A percentile compares a stretch with the other conserved stretches of the same genome.
Conservation (phyloP, 2,113 vertebrate species). For the Alethe diademata region DNA sequence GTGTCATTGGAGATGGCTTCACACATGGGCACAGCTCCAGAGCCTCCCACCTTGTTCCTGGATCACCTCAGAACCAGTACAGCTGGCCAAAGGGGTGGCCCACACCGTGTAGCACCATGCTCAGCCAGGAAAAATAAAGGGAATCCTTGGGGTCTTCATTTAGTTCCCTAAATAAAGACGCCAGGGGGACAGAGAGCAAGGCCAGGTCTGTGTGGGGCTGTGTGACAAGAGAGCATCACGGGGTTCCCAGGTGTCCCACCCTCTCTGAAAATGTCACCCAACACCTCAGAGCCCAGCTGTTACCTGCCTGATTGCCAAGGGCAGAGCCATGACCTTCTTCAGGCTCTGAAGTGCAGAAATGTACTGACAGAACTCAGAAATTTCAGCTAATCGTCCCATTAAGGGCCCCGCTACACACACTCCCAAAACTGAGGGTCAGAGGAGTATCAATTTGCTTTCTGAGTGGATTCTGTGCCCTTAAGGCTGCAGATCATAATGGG, state of each 20-base stretch:
- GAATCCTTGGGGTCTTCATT: neutral
- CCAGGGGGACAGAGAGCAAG: fast-evolving
- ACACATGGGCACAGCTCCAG: neutral
- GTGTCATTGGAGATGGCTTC: neutral
- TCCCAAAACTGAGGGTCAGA: neutral
- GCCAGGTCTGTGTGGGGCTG: fast-evolving
- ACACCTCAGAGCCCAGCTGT: neutral
- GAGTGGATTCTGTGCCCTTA: slow-evolving; percentile 1
- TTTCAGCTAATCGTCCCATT: neutral
- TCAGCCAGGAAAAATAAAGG: neutral
- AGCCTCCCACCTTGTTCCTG: neutral
- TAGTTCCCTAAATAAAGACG: neutral
- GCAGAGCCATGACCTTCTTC: neutral
- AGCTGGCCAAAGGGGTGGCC: neutral
- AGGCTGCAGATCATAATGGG: neutral
- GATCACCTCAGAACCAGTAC: neutral
- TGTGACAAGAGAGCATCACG: fast-evolving
- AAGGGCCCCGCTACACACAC: neutral
- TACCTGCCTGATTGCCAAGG: neutral
- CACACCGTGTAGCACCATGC: fast-evolving
- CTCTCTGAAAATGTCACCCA: neutral
- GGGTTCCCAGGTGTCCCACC: neutral
- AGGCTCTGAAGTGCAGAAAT: neutral
- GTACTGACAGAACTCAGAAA: neutral
- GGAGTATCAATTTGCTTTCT: slow-evolving; percentile 5